A percentile compares a stretch with the other conserved stretches of the same genome.
phyloP scores from a whole-genome alignment of 2,113 vertebrate genomes.

The Erythrolamprus reginae region DNA sequence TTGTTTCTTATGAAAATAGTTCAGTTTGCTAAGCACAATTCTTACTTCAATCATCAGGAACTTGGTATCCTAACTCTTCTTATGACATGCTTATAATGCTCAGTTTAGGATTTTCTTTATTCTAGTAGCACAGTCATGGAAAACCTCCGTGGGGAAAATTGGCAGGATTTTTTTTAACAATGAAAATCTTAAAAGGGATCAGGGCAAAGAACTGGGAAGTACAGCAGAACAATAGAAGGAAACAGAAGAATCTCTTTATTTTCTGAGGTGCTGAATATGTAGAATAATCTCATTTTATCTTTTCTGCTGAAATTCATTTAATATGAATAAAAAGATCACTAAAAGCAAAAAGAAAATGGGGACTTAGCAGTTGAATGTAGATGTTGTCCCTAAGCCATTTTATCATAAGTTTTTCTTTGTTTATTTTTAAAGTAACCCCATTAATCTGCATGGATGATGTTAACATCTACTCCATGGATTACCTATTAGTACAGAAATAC shows the following conservation, averaged over 20 bases:
- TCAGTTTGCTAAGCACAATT: not conserved
- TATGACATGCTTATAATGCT: not conserved
- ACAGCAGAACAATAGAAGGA: not conserved
- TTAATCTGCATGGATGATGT: slow-evolving; percentile 38
- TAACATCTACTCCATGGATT: slow-evolving; percentile 56
- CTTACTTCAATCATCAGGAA: not conserved
- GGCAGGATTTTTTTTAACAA: not conserved
- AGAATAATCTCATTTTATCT: not conserved
- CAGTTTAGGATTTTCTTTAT: not conserved
- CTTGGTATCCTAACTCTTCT: not conserved
- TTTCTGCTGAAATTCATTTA: not conserved
- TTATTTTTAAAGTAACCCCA: not conserved
- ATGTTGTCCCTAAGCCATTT: not conserved
- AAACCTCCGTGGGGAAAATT: not conserved
- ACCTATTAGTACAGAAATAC: slow-evolving; percentile 64
- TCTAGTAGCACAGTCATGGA: not conserved
- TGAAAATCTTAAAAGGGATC: not conserved
- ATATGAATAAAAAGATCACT: not conserved
- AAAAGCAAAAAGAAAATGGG: not conserved
- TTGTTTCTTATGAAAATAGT: not conserved
- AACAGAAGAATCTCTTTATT: not conserved
- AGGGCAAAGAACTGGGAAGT: not conserved
- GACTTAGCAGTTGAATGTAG: not conserved
- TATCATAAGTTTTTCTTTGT: not conserved
- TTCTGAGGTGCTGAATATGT: not conserved